Evolutionary conservation across 2,888 invertebrate genomes (phyloP).

Genomic region (Chrysotoxum bicinctum): DNA sequence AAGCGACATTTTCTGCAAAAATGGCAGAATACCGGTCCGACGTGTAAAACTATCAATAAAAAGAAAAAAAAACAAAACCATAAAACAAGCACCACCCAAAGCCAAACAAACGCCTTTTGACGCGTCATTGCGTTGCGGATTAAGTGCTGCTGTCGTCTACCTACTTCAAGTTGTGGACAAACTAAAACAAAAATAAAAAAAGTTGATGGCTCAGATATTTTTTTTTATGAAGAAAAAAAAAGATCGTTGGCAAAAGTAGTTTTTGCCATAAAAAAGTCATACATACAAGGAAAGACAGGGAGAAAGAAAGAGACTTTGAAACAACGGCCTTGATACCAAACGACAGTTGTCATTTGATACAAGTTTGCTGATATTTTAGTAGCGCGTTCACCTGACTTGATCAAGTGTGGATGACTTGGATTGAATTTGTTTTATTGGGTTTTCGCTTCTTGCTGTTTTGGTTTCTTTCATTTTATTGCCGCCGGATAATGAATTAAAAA

Average conservation of each 20-base stretch:
- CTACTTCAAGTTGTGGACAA: conserved; percentile 45
- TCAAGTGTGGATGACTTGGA: conserved; percentile 37
- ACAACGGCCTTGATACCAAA: conserved; percentile 67
- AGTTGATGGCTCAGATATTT: conserved; percentile 53
- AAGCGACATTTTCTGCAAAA: conserved; percentile 53
- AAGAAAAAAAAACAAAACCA: not conserved
- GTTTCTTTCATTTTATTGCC: conserved; percentile 2
- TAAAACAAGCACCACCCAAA: conserved; percentile 23
- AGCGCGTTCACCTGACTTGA: conserved; percentile 63
- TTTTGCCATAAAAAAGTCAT: conserved; percentile 31
- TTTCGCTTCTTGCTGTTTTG: not conserved
- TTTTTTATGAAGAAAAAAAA: not conserved
- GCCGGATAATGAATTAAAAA: conserved; percentile 30
- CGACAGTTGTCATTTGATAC: conserved; percentile 62
- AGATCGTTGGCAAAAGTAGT: conserved; percentile 40
- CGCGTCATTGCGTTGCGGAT: conserved; percentile 35
- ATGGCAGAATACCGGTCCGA: conserved; percentile 40
- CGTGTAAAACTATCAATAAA: not conserved
- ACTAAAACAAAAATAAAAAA: conserved; percentile 1
- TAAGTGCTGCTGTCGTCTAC: conserved; percentile 45
- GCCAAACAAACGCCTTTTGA: conserved; percentile 19
- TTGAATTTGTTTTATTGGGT: conserved; percentile 2
- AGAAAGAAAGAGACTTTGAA: conserved; percentile 34
- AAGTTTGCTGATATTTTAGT: conserved; percentile 26
- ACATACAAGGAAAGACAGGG: conserved; percentile 8